phyloP scores from a whole-genome alignment of 2,113 vertebrate species.

The Corynorhinus townsendii region DNA sequence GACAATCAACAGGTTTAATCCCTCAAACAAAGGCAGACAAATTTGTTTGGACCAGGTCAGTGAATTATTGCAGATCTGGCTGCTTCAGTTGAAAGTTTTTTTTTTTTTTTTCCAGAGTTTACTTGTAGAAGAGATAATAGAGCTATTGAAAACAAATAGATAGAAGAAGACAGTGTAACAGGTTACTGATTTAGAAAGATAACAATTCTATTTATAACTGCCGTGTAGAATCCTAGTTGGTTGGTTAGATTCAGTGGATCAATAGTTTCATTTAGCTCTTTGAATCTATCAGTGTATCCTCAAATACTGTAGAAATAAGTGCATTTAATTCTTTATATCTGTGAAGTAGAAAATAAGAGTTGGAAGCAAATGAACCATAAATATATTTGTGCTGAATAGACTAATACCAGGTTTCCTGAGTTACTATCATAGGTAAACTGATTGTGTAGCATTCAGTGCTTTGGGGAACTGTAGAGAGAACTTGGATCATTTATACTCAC shows the following conservation, averaged over 20 bases:
- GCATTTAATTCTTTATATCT: not conserved
- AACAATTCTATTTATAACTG: not conserved
- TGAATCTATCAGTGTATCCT: not conserved
- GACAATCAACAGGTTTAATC: constrained; percentile 39
- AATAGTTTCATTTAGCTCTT: not conserved
- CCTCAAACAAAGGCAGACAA: constrained; percentile 18
- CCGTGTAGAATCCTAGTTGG: not conserved
- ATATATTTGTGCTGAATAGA: not conserved
- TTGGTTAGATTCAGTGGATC: not conserved
- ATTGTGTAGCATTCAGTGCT: not conserved
- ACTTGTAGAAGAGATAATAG: constrained; percentile 27
- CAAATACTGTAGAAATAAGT: not conserved
- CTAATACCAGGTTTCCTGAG: not conserved
- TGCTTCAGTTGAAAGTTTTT: not conserved
- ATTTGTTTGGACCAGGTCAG: constrained; percentile 6
- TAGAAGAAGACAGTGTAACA: not conserved
- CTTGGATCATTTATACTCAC: not conserved
- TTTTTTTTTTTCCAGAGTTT: constrained; percentile 26
- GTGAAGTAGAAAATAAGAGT: not conserved
- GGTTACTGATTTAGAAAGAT: constrained; percentile 11
- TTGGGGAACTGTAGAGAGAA: not conserved
- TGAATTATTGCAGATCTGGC: constrained; percentile 54
- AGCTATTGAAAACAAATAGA: constrained; percentile 6
- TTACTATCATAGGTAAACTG: not conserved
- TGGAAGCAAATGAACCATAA: constrained; percentile 13